Evolutionary conservation across 2,113 vertebrate genomes (phyloP).

Genomic region (Channa argus): DNA sequence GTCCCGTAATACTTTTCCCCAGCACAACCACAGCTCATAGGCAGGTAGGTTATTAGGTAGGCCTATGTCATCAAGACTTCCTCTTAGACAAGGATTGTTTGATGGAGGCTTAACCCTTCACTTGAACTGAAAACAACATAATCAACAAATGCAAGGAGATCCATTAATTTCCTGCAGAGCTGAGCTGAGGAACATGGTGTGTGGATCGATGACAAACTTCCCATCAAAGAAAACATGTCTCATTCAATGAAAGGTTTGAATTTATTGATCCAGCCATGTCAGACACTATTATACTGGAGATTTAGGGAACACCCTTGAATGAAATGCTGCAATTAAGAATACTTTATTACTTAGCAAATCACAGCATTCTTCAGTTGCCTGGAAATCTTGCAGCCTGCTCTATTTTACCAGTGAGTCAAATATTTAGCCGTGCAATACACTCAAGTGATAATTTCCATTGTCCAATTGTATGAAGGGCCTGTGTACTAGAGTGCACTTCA

Average conservation of each 20-base stretch:
- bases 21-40: slow-evolving; percentile 27
- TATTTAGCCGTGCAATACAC: slow-evolving; percentile 18
- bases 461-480: slow-evolving; percentile 15
- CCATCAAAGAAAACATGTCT: neutral
- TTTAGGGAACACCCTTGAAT: slow-evolving; percentile 2
- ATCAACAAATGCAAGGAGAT: neutral
- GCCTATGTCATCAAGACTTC: neutral
- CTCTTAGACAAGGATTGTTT: slow-evolving; percentile 2
- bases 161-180: slow-evolving; percentile 2
- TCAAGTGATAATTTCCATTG: slow-evolving; percentile 1
- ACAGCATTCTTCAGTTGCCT: neutral
- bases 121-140: neutral
- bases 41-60: slow-evolving; percentile 39
- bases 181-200: neutral
- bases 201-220: neutral
- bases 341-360: neutral
- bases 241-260: neutral
- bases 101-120: neutral
- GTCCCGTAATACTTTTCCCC: too few relatives aligned
- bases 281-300: neutral
- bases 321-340: neutral
- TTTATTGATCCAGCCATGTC: slow-evolving; percentile 11
- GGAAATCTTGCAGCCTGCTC: neutral
- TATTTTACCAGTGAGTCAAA: slow-evolving; percentile 3
- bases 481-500: slow-evolving; percentile 18